Conservation (phyloP, 2,797 vertebrate genomes). For the Oreortyx pictus region DNA sequence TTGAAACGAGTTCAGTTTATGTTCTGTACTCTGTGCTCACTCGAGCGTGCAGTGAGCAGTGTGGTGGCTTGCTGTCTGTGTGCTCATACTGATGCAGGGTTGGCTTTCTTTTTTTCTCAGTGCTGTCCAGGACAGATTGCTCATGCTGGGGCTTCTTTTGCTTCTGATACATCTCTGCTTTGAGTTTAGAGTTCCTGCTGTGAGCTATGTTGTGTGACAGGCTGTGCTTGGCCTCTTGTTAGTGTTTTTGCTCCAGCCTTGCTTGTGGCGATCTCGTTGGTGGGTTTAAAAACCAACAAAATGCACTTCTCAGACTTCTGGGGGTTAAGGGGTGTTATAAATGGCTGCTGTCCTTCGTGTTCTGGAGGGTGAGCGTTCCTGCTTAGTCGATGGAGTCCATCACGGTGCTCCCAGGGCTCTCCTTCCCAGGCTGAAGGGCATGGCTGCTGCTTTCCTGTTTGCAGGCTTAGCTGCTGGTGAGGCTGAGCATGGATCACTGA, state of each 20-base stretch:
- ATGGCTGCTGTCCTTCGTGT: neutral
- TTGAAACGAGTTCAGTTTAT: accelerated
- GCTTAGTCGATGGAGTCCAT: neutral
- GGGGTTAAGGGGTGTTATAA: neutral
- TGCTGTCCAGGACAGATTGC: neutral
- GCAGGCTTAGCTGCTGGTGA: too few species aligned
- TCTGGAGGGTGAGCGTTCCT: neutral
- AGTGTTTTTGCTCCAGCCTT: neutral
- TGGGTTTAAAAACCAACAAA: neutral
- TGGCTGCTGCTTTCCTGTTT: neutral
- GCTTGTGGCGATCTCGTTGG: neutral
- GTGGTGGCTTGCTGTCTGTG: accelerated
- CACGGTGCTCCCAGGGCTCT: too few species aligned
- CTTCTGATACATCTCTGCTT: neutral
- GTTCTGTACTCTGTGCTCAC: neutral
- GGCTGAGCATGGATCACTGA: neutral
- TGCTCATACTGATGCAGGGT: neutral
- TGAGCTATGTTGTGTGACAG: neutral
- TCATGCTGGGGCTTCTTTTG: neutral
- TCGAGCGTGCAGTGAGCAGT: neutral
- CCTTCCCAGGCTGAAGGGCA: neutral
- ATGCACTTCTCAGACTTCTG: neutral
- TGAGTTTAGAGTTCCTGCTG: neutral
- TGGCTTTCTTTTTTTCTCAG: neutral
- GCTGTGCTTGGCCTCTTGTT: neutral